Evolutionary conservation across 2,888 invertebrate genomes (phyloP), one percentile per base, ranked within the genome.

Genomic region (Drosophila maculinotata): DNA sequence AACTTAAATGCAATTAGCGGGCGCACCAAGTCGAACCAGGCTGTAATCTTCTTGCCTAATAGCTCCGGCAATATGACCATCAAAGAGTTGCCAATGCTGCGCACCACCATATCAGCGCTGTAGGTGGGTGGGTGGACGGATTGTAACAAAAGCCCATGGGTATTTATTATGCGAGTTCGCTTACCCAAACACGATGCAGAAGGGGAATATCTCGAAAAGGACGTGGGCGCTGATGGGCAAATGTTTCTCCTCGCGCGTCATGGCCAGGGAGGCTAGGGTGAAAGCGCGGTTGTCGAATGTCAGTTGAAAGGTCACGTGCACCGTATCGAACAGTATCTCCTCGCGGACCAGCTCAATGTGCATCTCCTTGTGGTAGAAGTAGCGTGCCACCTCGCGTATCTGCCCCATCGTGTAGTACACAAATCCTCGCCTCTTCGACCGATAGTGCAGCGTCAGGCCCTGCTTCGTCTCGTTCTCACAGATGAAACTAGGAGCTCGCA

Each of bases 341-440:
- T 98, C 97, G 45, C 96, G 93, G 0, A 98, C 93, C 63, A 99
- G 92, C 89, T 98, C 97, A 89, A 99, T 98, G 87, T 96, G 94
- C 93, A 99, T 96, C 85, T 98, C 97, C 88, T 98, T 98, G 92
- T 98, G 96, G 92, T 99, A 99, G 91, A 98, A 98, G 90, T 97
- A 95, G 15, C 96, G 94, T 1, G 97, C 98, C 67, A 98, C 98
- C 93, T 96, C 97, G 90, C 96, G 93, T 73, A 98, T 98, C 92
- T 98, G 98, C 2, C 98, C 99, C 95, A 98, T 98, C 5, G 98
- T 98, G 90, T 99, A 99, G 91, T 97, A 97, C 4, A 98, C 96
- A 90, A 98, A 99, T 0, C 99, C 99, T 69, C 97, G 94, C 69
- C 99, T 93, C 91, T 97, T 98, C 78, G 97, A 98, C 52, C 98